phyloP scores from a whole-genome alignment of 2,797 vertebrate genomes.

The Anguilla pacifica region DNA sequence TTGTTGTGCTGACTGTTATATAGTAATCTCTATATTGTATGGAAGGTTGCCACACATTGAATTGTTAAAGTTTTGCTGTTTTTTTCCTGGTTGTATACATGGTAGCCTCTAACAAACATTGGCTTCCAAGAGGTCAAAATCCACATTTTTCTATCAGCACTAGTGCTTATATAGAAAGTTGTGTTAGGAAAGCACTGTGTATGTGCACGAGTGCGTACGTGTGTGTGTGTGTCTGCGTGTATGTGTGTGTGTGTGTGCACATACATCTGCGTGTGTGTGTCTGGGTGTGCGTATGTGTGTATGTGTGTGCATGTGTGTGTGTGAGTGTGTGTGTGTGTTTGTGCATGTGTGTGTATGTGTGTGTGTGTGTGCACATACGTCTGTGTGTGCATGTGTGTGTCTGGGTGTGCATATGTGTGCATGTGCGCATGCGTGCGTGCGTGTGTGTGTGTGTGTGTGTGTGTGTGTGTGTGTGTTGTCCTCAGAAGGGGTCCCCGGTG shows the following conservation, averaged over 20 bases:
- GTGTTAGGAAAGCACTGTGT: background rate
- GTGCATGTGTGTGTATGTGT: background rate
- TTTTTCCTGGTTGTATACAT: background rate
- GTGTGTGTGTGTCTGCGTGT: background rate
- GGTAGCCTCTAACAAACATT: background rate
- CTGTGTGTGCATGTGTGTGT: background rate
- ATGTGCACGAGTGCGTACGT: background rate
- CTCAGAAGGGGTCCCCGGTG: constrained; percentile 47
- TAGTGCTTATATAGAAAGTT: background rate
- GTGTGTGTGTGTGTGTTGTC: constrained; percentile 31
- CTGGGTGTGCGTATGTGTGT: background rate
- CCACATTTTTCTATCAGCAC: background rate
- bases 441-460: constrained; percentile 21
- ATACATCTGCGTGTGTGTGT: background rate
- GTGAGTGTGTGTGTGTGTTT: too few species aligned
- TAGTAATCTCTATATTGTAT: too few species aligned
- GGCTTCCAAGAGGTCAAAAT: background rate
- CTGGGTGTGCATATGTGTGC: background rate
- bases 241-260: background rate
- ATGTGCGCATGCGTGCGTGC: background rate
- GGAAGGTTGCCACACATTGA: too few species aligned
- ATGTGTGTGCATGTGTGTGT: background rate
- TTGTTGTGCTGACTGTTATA: too few species aligned
- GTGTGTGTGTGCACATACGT: background rate
- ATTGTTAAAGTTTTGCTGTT: background rate